Percentiles rank a stretch among this genome's conserved stretches.
Conservation (phyloP, 2,797 vertebrate species). For the Typhlichthys eigenmanni region DNA sequence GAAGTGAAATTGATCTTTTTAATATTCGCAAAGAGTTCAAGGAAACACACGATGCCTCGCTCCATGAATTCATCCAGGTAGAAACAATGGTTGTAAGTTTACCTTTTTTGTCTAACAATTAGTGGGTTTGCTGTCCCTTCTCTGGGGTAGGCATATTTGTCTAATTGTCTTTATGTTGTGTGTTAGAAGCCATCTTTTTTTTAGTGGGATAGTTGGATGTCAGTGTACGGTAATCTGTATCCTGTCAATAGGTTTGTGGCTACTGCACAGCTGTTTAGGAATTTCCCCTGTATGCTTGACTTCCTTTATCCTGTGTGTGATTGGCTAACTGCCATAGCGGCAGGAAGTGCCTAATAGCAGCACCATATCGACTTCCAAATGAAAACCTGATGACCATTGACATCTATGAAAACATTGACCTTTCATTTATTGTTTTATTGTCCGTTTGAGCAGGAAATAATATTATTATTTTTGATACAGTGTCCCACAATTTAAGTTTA, state of each 20-base stretch:
- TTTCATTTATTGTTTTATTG: not conserved
- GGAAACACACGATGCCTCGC: conserved; percentile 86
- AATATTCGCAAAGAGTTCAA: conserved; percentile 94
- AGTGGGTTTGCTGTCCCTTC: conserved; percentile 15
- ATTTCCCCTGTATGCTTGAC: conserved; percentile 78
- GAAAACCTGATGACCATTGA: conserved; percentile 61
- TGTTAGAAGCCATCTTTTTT: conserved; percentile 49
- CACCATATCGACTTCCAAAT: conserved; percentile 67
- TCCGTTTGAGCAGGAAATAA: too few species aligned
- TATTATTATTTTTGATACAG: too few species aligned
- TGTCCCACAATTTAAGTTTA: too few species aligned
- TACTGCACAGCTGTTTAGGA: conserved; percentile 80
- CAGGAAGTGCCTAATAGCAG: conserved; percentile 73
- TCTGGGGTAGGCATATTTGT: conserved; percentile 12
- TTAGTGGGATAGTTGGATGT: conserved; percentile 52
- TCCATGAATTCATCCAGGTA: conserved; percentile 95
- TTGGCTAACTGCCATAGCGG: conserved; percentile 63
- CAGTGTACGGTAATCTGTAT: conserved; percentile 60
- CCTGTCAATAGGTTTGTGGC: conserved; percentile 68
- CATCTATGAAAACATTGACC: too few species aligned
- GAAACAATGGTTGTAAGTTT: conserved; percentile 79
- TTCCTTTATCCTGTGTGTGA: conserved; percentile 75
- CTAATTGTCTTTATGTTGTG: conserved; percentile 34
- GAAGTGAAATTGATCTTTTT: conserved; percentile 89
- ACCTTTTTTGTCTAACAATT: conserved; percentile 22